Conservation (phyloP, 2,113 vertebrate species). For the Spilogale gracilis region DNA sequence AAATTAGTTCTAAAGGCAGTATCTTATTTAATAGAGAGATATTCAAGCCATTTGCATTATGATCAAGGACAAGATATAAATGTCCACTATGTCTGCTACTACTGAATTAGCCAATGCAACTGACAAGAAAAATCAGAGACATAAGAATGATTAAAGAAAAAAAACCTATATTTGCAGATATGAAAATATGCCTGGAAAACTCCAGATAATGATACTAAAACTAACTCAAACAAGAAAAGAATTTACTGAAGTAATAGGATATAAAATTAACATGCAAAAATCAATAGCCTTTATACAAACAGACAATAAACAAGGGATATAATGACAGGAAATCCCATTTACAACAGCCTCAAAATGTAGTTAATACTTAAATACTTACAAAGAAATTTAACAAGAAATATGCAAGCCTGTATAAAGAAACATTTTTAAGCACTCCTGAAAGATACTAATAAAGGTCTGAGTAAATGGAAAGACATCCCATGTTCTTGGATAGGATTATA, state of each 20-base stretch:
- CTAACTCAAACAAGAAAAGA: background rate
- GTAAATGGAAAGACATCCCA: background rate
- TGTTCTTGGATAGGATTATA: background rate
- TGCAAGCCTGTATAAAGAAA: background rate
- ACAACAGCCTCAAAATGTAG: conserved; percentile 23
- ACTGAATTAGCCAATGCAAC: conserved; percentile 20
- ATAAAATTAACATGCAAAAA: conserved; percentile 49
- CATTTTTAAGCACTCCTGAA: background rate
- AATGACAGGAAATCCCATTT: background rate
- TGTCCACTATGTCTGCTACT: background rate
- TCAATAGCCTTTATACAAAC: conserved; percentile 9
- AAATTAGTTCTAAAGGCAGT: background rate
- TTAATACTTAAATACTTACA: background rate
- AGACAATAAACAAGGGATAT: background rate
- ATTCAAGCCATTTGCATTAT: background rate
- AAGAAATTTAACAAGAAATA: background rate
- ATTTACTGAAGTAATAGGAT: background rate
- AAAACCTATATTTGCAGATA: background rate
- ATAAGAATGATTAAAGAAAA: background rate
- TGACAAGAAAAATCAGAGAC: conserved; percentile 29
- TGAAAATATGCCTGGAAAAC: conserved; percentile 2
- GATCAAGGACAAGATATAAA: background rate
- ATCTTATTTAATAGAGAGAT: conserved; percentile 31
- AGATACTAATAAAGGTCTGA: background rate
- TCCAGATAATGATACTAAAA: conserved; percentile 3